phyloP scores from a whole-genome alignment of 2,888 invertebrate genomes.

The Noctua pronuba region DNA sequence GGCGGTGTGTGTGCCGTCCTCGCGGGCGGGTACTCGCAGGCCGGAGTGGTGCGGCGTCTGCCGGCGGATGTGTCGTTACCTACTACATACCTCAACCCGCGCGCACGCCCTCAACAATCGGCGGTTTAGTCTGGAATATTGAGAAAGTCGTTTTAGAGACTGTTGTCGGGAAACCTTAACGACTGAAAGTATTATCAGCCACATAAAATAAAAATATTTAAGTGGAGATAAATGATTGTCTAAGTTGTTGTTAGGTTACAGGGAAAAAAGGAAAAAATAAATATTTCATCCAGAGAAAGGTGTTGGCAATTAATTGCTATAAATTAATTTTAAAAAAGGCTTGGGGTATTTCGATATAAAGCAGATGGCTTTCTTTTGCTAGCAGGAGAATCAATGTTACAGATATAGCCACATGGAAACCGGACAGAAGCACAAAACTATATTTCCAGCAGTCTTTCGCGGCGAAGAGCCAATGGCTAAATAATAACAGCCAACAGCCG shows the following conservation, averaged over 20 bases:
- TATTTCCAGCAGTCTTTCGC: not conserved
- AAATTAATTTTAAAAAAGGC: too few relatives aligned
- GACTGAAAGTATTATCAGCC: not conserved
- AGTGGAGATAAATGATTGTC: not conserved
- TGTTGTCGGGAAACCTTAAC: not conserved
- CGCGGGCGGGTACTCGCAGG: slow-evolving; percentile 23
- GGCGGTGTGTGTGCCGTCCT: slow-evolving; percentile 46
- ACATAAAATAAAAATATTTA: not conserved
- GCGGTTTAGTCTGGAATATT: slow-evolving; percentile 74
- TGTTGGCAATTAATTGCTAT: not conserved
- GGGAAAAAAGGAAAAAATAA: not conserved
- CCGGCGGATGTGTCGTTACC: slow-evolving; percentile 52
- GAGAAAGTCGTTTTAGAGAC: not conserved
- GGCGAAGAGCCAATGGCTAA: not conserved
- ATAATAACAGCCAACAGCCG: not conserved
- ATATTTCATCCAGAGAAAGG: not conserved
- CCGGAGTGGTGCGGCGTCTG: slow-evolving; percentile 36
- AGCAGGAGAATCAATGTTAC: not conserved
- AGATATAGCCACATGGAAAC: not conserved
- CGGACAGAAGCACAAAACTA: not conserved
- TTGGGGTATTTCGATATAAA: too few relatives aligned
- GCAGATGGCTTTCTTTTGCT: not conserved
- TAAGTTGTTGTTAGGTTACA: not conserved
- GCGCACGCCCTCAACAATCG: slow-evolving; percentile 72
- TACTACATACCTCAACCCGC: slow-evolving; percentile 74